Conservation (phyloP, 2,888 invertebrate genomes). For the Dasysyrphus tricinctus region DNA sequence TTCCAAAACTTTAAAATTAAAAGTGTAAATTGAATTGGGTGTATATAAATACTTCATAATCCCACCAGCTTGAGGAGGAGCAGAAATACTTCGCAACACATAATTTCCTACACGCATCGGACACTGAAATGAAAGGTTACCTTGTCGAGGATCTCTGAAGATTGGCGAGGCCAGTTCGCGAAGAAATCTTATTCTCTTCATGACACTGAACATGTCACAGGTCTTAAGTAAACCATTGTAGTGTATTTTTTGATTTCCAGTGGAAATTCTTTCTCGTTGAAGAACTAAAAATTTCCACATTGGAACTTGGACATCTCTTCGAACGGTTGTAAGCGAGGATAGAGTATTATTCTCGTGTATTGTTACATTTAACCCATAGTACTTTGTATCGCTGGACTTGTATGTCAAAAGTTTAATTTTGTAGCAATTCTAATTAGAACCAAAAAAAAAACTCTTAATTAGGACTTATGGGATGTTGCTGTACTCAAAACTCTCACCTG, state of each 20-base stretch:
- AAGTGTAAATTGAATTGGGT: neutral
- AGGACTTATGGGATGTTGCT: neutral
- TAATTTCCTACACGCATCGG: neutral
- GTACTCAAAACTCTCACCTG: neutral
- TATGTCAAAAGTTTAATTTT: neutral
- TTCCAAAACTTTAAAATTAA: neutral
- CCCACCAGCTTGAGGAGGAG: neutral
- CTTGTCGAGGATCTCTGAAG: neutral
- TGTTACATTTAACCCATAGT: neutral
- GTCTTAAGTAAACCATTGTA: constrained; percentile 1
- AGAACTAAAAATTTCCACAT: constrained; percentile 2
- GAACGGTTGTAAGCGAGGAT: neutral
- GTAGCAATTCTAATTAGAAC: neutral
- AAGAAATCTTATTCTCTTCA: neutral
- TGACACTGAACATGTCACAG: neutral
- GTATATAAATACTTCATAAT: neutral
- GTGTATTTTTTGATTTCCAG: neutral
- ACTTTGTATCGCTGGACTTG: neutral
- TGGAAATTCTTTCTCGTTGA: neutral
- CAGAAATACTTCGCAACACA: neutral
- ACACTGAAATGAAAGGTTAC: neutral
- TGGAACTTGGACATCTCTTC: neutral
- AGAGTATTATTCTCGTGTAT: neutral
- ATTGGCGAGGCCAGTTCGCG: neutral
- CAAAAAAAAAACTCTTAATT: neutral